These are phyloP conservation scores for Cheilosia impressa DNA, from an alignment of 2,888 invertebrate species.

Conservation along the genomic window DNA sequence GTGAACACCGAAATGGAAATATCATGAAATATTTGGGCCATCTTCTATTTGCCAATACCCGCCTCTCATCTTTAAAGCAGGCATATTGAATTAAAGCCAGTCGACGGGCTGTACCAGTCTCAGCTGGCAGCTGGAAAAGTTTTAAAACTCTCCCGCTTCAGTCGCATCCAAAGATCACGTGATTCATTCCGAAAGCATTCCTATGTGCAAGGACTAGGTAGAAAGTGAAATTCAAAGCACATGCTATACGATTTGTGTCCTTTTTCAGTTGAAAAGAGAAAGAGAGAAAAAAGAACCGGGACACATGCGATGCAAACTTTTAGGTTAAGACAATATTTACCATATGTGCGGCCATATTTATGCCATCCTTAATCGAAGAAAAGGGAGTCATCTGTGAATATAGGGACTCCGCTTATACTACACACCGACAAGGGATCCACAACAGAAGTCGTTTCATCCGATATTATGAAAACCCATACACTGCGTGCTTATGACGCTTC, in stretches of 20 bases:
- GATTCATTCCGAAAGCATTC: conserved; percentile 12
- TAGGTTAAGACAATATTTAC: conserved; percentile 78
- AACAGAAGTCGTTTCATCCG: conserved; percentile 61
- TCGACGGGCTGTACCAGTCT: not conserved
- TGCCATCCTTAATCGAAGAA: conserved; percentile 72
- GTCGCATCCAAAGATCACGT: not conserved
- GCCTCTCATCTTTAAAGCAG: conserved; percentile 4
- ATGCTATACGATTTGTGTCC: conserved; percentile 49
- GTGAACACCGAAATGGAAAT: conserved; percentile 25
- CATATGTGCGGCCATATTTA: conserved; percentile 76
- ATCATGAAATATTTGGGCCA: conserved; percentile 48
- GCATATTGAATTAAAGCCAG: conserved; percentile 42
- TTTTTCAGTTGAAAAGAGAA: conserved; percentile 53
- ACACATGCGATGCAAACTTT: conserved; percentile 62
- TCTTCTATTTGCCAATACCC: conserved; percentile 33
- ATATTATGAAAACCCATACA: conserved; percentile 23
- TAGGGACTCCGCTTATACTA: conserved; percentile 21
- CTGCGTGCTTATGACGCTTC: conserved; percentile 53
- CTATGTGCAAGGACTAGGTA: conserved; percentile 41
- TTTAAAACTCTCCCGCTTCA: conserved; percentile 16
- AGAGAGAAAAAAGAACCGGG: conserved; percentile 48
- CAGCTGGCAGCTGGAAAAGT: conserved; percentile 36
- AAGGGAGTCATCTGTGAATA: conserved; percentile 55
- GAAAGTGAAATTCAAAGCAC: conserved; percentile 73
- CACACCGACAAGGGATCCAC: not conserved